These are phyloP conservation scores for Aeoliscus strigatus DNA, from an alignment of 2,797 vertebrate genomes.

Conservation along the genomic window DNA sequence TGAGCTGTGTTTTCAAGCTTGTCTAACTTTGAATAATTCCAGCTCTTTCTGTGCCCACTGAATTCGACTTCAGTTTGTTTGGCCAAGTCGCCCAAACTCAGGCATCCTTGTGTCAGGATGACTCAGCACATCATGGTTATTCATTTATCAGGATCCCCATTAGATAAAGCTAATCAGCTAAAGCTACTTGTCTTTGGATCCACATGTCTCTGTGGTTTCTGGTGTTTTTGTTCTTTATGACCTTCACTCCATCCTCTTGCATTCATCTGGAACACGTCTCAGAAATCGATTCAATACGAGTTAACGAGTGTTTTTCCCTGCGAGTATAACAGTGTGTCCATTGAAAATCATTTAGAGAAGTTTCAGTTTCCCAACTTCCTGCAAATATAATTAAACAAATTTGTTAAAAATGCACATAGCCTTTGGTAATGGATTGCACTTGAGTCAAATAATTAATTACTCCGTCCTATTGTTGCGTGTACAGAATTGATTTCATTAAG, in stretches of 20 bases:
- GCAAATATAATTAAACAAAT: slow-evolving; percentile 61
- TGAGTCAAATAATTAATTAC: slow-evolving; percentile 62
- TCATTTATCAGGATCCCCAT: slow-evolving; percentile 32
- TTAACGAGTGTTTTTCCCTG: slow-evolving; percentile 51
- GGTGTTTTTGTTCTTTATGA: slow-evolving; percentile 6
- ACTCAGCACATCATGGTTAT: slow-evolving; percentile 29
- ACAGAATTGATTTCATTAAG: slow-evolving; percentile 56
- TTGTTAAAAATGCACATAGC: slow-evolving; percentile 59
- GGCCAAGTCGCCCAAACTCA: slow-evolving; percentile 13
- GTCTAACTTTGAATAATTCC: no score
- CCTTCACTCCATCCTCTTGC: background rate
- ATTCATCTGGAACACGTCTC: background rate
- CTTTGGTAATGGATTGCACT: slow-evolving; percentile 60
- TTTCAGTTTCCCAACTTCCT: slow-evolving; percentile 58
- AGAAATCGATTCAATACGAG: slow-evolving; percentile 44
- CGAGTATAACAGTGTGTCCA: slow-evolving; percentile 39
- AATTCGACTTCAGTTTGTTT: slow-evolving; percentile 24
- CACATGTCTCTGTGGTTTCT: slow-evolving; percentile 26
- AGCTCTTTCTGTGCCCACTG: slow-evolving; percentile 5
- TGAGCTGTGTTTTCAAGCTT: no score
- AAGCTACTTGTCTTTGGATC: no score
- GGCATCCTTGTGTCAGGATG: slow-evolving; percentile 34
- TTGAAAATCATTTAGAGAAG: slow-evolving; percentile 46
- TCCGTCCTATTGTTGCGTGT: slow-evolving; percentile 48
- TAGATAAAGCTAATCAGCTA: no score